A percentile compares a stretch with the other conserved stretches of the same genome.
Evolutionary conservation across 92 coral and sea anemone species (phyloP).

Genomic region (Porites rus): DNA sequence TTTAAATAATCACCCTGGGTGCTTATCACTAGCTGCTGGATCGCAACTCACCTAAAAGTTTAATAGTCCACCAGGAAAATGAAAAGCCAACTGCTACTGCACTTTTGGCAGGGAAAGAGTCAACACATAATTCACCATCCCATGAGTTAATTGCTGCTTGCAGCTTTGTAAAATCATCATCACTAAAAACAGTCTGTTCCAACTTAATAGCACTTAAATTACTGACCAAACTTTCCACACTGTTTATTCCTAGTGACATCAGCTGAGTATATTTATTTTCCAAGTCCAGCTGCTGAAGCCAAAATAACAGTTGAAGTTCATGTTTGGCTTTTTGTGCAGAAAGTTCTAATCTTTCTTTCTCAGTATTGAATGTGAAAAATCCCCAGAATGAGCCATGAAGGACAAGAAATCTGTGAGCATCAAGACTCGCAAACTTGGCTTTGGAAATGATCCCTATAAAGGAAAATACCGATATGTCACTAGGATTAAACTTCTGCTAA

Average conservation of each 20-base stretch:
- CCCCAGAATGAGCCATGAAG: slow-evolving; percentile 67
- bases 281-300: slow-evolving; percentile 21
- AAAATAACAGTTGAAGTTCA: slow-evolving; percentile 23
- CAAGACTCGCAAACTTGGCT: slow-evolving; percentile 70
- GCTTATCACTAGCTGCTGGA: not conserved
- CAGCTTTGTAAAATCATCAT: slow-evolving; percentile 4
- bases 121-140: not conserved
- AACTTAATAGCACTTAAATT: not conserved
- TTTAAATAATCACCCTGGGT: too few relatives aligned
- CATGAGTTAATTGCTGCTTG: not conserved
- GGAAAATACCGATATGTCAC: not conserved
- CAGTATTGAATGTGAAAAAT: slow-evolving; percentile 49
- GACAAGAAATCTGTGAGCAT: slow-evolving; percentile 59
- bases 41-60: slow-evolving; percentile 24
- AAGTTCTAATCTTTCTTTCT: slow-evolving; percentile 30
- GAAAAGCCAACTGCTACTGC: slow-evolving; percentile 4
- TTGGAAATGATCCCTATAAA: slow-evolving; percentile 62
- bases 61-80: slow-evolving; percentile 39
- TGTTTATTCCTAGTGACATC: slow-evolving; percentile 32
- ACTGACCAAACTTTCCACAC: slow-evolving; percentile 1
- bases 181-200: not conserved
- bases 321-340: slow-evolving; percentile 17
- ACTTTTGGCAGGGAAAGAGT: slow-evolving; percentile 8
- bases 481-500: not conserved
- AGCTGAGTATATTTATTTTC: slow-evolving; percentile 20